Evolutionary conservation across 2,797 vertebrate genomes (phyloP).

Genomic region (Sebastiscus tertius): DNA sequence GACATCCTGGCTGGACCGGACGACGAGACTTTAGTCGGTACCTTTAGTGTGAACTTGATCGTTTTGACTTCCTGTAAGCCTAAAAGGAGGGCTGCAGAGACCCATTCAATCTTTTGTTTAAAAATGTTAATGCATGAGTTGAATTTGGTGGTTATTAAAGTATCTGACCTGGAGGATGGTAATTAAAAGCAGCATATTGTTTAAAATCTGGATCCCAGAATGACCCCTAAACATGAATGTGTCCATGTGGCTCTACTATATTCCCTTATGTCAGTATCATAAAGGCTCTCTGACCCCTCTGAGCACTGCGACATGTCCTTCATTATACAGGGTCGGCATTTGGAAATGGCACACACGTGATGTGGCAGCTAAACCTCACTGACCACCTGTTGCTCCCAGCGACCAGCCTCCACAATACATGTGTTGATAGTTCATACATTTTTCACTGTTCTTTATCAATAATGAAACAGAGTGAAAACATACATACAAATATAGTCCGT

Average conservation of each 20-base stretch:
- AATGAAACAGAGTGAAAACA: conserved; percentile 27
- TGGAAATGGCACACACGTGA: conserved; percentile 69
- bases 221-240: not conserved
- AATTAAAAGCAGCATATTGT: not conserved
- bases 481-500: not conserved
- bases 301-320: conserved; percentile 32
- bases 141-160: conserved; percentile 20
- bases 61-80: not conserved
- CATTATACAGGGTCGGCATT: conserved; percentile 62
- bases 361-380: conserved; percentile 47
- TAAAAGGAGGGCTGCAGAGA: not conserved
- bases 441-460: conserved; percentile 45
- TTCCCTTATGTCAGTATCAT: not conserved
- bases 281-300: conserved; percentile 42
- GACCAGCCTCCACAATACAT: conserved; percentile 28
- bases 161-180: not conserved
- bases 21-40: not conserved
- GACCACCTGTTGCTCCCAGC: conserved; percentile 68
- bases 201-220: not conserved
- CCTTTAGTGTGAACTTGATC: not conserved
- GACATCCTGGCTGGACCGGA: conserved; percentile 22
- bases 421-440: conserved; percentile 37
- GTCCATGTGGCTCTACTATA: not conserved
- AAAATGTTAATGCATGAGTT: not conserved
- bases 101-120: not conserved